Conservation (phyloP, 2,888 invertebrate genomes). For the Caenorhabditis imperialis region DNA sequence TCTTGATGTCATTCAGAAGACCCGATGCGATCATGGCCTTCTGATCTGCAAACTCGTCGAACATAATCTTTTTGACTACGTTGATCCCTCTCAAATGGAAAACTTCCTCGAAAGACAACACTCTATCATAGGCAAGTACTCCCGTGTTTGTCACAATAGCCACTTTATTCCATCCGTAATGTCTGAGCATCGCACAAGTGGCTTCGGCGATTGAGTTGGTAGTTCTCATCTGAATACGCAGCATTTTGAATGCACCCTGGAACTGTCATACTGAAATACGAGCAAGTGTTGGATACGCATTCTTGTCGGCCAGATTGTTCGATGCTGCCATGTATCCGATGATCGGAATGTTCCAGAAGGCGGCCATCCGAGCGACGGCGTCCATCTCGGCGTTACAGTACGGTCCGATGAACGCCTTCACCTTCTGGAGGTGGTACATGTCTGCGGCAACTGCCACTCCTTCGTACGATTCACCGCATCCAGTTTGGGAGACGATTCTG, state of each 20-base stretch:
- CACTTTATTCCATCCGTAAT: constrained; percentile 72
- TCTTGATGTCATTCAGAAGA: constrained; percentile 58
- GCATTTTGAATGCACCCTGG: constrained; percentile 6
- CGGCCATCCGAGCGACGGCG: constrained; percentile 76
- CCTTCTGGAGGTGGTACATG: constrained; percentile 76
- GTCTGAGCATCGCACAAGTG: constrained; percentile 68
- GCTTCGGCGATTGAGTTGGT: constrained; percentile 76
- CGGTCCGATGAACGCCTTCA: constrained; percentile 75
- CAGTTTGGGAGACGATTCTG: constrained; percentile 71
- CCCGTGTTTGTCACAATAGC: constrained; percentile 68
- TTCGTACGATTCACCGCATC: constrained; percentile 76
- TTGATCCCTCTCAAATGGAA: constrained; percentile 58
- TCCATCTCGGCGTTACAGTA: constrained; percentile 76
- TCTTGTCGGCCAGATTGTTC: constrained; percentile 65
- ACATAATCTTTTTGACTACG: constrained; percentile 66
- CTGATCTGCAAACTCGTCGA: constrained; percentile 61
- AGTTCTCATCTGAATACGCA: constrained; percentile 66
- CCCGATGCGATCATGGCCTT: constrained; percentile 62
- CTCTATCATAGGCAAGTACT: constrained; percentile 61
- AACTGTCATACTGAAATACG: constrained; percentile 55
- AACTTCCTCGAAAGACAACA: constrained; percentile 63
- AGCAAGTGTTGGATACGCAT: constrained; percentile 64
- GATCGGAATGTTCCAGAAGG: constrained; percentile 76
- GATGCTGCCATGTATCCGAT: constrained; percentile 75
- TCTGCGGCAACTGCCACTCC: constrained; percentile 76